Conservation (phyloP, 2,113 vertebrate genomes). For the Podocnemis expansa region DNA sequence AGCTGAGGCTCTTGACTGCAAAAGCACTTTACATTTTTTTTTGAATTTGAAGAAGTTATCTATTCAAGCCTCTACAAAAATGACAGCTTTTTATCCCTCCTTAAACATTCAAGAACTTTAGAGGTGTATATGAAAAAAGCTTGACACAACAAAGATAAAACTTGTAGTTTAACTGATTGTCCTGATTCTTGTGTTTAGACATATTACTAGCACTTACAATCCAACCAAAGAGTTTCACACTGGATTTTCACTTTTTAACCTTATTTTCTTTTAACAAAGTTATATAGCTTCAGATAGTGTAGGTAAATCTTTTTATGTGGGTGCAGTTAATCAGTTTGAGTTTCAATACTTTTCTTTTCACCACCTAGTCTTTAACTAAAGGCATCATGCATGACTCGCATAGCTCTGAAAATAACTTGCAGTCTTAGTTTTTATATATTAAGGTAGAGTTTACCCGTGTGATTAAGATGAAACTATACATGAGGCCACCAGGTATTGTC, state of each 20-base stretch:
- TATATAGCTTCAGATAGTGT: constrained; percentile 16
- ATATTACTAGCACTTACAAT: constrained; percentile 54
- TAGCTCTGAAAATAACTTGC: constrained; percentile 46
- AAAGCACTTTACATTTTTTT: background rate
- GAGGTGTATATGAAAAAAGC: background rate
- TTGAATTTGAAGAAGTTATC: background rate
- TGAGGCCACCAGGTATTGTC: constrained; percentile 2
- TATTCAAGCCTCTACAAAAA: background rate
- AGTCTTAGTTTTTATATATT: background rate
- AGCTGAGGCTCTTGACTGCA: background rate
- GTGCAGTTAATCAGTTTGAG: constrained; percentile 20
- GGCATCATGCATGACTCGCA: background rate
- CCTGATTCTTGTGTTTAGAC: constrained; percentile 62
- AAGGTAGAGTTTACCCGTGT: background rate
- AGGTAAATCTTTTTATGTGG: background rate
- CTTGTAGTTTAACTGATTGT: constrained; percentile 25
- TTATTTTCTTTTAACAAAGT: constrained; percentile 44
- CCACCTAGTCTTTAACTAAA: constrained; percentile 14
- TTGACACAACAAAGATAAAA: background rate
- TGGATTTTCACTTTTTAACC: constrained; percentile 51
- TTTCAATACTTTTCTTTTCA: constrained; percentile 52
- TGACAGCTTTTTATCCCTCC: background rate
- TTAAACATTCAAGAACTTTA: background rate
- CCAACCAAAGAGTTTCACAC: constrained; percentile 80
- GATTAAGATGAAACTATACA: constrained; percentile 14